Evolutionary conservation across 2,888 invertebrate species (phyloP), one percentile per base, ranked within the genome.

Genomic region (Diplolepis rosae): DNA sequence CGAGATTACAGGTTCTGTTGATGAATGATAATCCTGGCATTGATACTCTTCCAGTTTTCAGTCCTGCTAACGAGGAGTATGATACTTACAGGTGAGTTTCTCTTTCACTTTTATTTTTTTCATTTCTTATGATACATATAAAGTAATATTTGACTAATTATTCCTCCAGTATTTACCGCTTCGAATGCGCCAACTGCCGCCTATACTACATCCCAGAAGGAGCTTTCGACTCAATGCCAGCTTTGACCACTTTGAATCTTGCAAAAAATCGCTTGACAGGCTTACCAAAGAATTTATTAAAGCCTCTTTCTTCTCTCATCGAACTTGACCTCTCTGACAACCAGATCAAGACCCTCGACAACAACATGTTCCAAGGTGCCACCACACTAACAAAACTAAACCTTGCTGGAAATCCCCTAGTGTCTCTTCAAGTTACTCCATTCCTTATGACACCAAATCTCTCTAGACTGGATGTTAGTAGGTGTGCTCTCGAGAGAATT

Each of bases 161-260:
- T 52, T 90, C 91, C 82, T 92, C 92, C 82, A 92, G 92, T 76
- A 91, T 93, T 72, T 93, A 93, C 84, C 90, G 91, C 51, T 92
- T 95, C 82, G 95, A 95, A 78, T 93, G 95, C 22, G 93, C 94
- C 3, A 92, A 93, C 84, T 95, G 95, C 84, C 93, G 93, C 9
- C 90, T 95, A 22, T 91, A 91, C 65, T 90, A 90, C 72, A 89
- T 94, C 68, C 91, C 91, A 52, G 91, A 92, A 76, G 91, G 92
- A 76, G 93, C 93, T 0, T 92, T 95, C 83, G 91, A 92, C 77
- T 92, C 93, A 1, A 94, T 95, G 92, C 93, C 94, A 1, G 92
- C 92, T 42, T 85, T 95, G 78, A 91, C 92, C 1, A 92, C 91
- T 1, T 89, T 95, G 56, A 92, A 93, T 83, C 89, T 95, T 32